Conservation (phyloP, 2,888 invertebrate species). For the Oscheius sp. region DNA sequence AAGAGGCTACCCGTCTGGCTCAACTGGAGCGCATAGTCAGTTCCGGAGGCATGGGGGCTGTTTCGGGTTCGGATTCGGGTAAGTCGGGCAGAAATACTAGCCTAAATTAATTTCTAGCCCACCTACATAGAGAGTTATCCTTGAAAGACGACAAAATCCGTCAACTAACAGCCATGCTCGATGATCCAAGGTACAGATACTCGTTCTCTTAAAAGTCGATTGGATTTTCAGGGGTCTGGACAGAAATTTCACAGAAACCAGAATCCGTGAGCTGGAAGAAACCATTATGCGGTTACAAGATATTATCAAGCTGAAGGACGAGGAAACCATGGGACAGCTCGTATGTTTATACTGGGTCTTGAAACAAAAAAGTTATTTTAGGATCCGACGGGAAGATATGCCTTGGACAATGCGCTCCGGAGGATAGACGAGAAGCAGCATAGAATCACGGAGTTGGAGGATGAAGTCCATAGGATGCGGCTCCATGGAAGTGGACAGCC, state of each 20-base stretch:
- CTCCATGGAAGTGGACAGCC: constrained; percentile 50
- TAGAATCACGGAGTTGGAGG: constrained; percentile 87
- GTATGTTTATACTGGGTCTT: background rate
- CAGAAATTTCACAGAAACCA: constrained; percentile 35
- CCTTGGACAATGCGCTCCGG: constrained; percentile 61
- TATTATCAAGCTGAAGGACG: constrained; percentile 47
- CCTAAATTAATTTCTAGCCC: constrained; percentile 41
- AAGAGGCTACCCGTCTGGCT: constrained; percentile 54
- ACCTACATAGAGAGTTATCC: constrained; percentile 50
- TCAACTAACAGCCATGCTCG: constrained; percentile 44
- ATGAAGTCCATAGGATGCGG: constrained; percentile 73
- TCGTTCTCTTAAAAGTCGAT: too few relatives aligned
- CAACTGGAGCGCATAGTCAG: constrained; percentile 51
- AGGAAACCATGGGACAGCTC: constrained; percentile 31
- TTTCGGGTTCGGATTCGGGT: constrained; percentile 27
- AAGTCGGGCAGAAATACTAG: background rate
- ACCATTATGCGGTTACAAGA: constrained; percentile 53
- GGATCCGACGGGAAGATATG: constrained; percentile 55
- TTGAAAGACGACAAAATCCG: constrained; percentile 53
- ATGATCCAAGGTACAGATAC: background rate
- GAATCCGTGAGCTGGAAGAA: constrained; percentile 57
- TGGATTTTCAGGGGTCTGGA: background rate
- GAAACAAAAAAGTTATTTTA: constrained; percentile 39
- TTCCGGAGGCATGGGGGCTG: background rate
- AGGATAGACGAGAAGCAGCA: constrained; percentile 79